Evolutionary conservation across 2,113 vertebrate genomes (phyloP).

Genomic region (Argyrosomus japonicus): DNA sequence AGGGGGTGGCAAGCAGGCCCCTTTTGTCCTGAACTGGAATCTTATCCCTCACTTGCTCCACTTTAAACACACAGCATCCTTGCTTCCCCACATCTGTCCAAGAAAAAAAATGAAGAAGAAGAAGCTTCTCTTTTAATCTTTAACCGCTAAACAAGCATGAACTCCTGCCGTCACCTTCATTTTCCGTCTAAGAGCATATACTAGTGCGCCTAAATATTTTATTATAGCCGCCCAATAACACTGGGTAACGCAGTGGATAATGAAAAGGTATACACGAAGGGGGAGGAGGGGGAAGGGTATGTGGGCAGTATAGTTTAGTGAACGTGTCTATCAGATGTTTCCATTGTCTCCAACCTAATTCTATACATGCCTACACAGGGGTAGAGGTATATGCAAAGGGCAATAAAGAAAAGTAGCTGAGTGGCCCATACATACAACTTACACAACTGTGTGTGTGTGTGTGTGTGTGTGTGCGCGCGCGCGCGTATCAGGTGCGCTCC

Average conservation of each 20-base stretch:
- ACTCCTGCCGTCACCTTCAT: slow-evolving; percentile 79
- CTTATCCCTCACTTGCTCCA: slow-evolving; percentile 53
- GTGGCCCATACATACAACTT: neutral
- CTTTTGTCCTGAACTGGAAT: slow-evolving; percentile 44
- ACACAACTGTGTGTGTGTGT: neutral
- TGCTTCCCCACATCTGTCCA: slow-evolving; percentile 77
- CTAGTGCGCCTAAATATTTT: slow-evolving; percentile 84
- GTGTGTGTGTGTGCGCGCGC: neutral
- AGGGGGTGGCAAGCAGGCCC: neutral
- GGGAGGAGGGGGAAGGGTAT: neutral
- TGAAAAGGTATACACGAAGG: slow-evolving; percentile 70
- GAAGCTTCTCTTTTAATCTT: slow-evolving; percentile 83
- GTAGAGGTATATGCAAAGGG: slow-evolving; percentile 19
- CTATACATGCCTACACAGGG: neutral
- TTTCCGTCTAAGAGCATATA: slow-evolving; percentile 86
- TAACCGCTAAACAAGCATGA: slow-evolving; percentile 86
- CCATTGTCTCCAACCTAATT: slow-evolving; percentile 11
- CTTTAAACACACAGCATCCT: slow-evolving; percentile 68
- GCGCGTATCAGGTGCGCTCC: slow-evolving; percentile 8
- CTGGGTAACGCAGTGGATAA: slow-evolving; percentile 79
- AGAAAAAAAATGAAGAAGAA: slow-evolving; percentile 47
- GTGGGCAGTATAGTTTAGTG: slow-evolving; percentile 54
- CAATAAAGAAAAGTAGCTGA: slow-evolving; percentile 3
- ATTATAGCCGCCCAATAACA: slow-evolving; percentile 81
- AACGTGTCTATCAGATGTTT: slow-evolving; percentile 65